Evolutionary conservation across 2,113 vertebrate genomes (phyloP).

Genomic region (Petrocephalus zakoni): DNA sequence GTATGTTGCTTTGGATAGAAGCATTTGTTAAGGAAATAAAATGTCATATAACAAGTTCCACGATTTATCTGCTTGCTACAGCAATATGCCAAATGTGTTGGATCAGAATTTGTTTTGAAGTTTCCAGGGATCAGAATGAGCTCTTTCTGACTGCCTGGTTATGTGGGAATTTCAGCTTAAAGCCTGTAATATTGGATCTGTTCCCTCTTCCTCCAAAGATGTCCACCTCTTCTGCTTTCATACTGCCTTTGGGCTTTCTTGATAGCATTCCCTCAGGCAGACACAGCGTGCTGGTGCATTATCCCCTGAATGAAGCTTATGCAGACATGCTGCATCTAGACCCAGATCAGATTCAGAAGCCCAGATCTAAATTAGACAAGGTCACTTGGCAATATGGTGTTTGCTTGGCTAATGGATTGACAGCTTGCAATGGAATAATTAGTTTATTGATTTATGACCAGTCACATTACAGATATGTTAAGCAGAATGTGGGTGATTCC

Average conservation of each 20-base stretch:
- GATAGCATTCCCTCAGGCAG: neutral
- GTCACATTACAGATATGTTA: neutral
- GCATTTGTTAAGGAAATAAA: neutral
- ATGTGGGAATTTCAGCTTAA: neutral
- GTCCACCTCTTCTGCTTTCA: neutral
- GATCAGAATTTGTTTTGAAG: neutral
- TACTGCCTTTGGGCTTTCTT: neutral
- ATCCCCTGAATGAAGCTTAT: neutral
- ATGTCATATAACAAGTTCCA: neutral
- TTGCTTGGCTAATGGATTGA: neutral
- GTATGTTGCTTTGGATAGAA: neutral
- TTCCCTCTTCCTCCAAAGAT: neutral
- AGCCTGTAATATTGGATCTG: neutral
- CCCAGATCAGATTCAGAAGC: neutral
- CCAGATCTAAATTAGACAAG: neutral
- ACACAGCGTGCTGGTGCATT: neutral
- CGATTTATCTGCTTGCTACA: neutral
- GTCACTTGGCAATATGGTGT: neutral
- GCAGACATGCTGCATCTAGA: neutral
- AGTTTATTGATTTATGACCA: neutral
- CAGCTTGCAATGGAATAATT: neutral
- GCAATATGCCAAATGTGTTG: neutral
- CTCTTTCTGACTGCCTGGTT: neutral
- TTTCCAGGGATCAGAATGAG: neutral
- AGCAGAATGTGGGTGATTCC: neutral